These are phyloP conservation scores for Delia radicum DNA, from an alignment of 1,140 invertebrate species.

Conservation along the genomic window DNA sequence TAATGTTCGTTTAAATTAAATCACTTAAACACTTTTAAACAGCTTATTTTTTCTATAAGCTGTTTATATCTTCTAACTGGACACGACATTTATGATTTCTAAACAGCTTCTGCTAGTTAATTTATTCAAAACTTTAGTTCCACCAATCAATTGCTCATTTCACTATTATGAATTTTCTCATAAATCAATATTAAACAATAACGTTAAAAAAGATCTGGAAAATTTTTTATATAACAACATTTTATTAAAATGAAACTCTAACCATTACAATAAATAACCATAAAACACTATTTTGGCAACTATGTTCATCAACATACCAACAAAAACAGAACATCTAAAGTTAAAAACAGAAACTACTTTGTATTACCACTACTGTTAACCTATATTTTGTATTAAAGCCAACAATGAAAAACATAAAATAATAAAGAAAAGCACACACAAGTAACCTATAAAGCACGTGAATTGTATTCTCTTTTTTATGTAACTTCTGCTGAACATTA, in stretches of 20 bases:
- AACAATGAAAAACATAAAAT: not conserved
- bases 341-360: not conserved
- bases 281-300: not conserved
- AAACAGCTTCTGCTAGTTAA: too few relatives aligned
- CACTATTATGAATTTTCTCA: not conserved
- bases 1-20: too few relatives aligned
- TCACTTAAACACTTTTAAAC: too few relatives aligned
- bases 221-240: too few relatives aligned
- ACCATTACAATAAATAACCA: not conserved
- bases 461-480: not conserved
- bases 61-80: too few relatives aligned
- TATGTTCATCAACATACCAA: not conserved
- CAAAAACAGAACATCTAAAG: not conserved
- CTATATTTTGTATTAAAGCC: not conserved
- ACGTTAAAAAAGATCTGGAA: not conserved
- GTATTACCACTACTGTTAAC: not conserved
- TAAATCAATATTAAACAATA: not conserved
- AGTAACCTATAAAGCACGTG: constrained; percentile 1
- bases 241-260: not conserved
- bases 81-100: too few relatives aligned
- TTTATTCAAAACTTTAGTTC: not conserved
- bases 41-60: too few relatives aligned
- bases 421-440: not conserved
- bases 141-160: not conserved
- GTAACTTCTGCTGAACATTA: not conserved